phyloP scores from a whole-genome alignment of 23 tunicate genomes.

The Pegea sp. region DNA sequence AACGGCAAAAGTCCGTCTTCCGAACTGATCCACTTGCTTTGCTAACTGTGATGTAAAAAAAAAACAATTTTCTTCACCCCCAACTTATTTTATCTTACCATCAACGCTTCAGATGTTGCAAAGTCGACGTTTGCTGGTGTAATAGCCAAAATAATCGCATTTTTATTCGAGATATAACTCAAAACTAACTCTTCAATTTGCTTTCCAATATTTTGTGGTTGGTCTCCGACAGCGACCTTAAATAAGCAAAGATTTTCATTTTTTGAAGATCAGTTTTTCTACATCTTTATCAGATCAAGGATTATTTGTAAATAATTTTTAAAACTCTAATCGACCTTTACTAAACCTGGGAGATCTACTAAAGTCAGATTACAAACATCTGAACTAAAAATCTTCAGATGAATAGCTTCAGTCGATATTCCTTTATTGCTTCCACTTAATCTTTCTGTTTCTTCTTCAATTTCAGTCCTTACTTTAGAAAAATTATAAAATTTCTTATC shows the following conservation, averaged over 20 bases:
- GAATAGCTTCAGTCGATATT: conserved; percentile 49
- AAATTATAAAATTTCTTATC: conserved; percentile 42
- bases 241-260: not conserved
- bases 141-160: conserved; percentile 74
- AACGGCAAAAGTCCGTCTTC: conserved; percentile 85
- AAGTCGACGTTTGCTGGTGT: conserved; percentile 94
- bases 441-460: conserved; percentile 57
- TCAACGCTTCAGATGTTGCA: conserved; percentile 90
- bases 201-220: conserved; percentile 78
- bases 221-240: conserved; percentile 80
- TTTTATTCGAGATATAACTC: conserved; percentile 69
- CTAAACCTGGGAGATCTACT: conserved; percentile 82
- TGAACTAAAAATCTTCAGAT: conserved; percentile 69
- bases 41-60: conserved; percentile 25
- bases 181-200: conserved; percentile 57
- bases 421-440: conserved; percentile 82
- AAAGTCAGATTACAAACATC: conserved; percentile 56
- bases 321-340: conserved; percentile 12
- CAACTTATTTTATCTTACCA: too few species aligned
- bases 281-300: too few species aligned
- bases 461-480: conserved; percentile 50
- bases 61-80: too few species aligned
- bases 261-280: too few species aligned
- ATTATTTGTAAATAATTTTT: too few species aligned
- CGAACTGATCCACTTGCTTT: conserved; percentile 61